These are phyloP conservation scores for Drymodes brunneopygia DNA, from an alignment of 2,113 vertebrate genomes.

Conservation along the genomic window DNA sequence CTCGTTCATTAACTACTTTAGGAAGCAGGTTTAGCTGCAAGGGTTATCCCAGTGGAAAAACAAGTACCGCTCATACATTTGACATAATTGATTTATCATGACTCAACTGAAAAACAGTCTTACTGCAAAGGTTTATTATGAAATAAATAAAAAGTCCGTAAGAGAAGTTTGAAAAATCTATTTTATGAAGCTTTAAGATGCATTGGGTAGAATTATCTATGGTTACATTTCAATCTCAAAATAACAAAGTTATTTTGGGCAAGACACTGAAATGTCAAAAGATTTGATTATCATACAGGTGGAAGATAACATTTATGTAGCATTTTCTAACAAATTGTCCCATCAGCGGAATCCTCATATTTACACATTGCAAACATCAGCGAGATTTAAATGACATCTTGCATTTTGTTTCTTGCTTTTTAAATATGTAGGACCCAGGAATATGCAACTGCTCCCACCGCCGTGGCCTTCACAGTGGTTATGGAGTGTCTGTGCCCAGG, in stretches of 20 bases:
- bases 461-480: conserved; percentile 62
- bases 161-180: conserved; percentile 77
- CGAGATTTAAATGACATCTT: conserved; percentile 56
- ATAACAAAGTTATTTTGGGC: conserved; percentile 76
- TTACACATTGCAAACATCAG: conserved; percentile 58
- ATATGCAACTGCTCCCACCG: conserved; percentile 34
- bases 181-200: conserved; percentile 90
- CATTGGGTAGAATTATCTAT: conserved; percentile 79
- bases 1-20: background rate
- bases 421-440: conserved; percentile 41
- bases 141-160: conserved; percentile 65
- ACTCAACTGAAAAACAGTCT: conserved; percentile 45
- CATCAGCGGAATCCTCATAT: conserved; percentile 62
- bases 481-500: background rate
- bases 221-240: conserved; percentile 80
- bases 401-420: background rate
- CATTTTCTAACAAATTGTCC: conserved; percentile 67
- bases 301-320: conserved; percentile 57
- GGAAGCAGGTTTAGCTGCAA: background rate
- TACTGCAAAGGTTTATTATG: conserved; percentile 63
- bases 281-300: conserved; percentile 68
- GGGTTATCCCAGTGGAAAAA: background rate
- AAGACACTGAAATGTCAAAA: conserved; percentile 80
- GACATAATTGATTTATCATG: background rate
- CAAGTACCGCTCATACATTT: accelerated